Conservation (phyloP, 2,888 invertebrate genomes). For the Platycnemis pennipes region DNA sequence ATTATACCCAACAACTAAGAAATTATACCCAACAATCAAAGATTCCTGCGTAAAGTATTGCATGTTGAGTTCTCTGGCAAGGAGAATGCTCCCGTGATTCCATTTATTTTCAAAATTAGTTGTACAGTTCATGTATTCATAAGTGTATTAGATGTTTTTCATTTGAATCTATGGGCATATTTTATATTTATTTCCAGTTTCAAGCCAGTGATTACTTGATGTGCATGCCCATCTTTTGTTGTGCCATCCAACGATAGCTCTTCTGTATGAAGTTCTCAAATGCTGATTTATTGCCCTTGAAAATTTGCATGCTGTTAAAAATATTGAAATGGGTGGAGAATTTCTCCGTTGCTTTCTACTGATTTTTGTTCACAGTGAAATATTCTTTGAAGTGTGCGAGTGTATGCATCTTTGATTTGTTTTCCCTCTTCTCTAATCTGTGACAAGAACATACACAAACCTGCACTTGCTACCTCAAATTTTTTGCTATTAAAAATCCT, state of each 20-base stretch:
- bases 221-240: background rate
- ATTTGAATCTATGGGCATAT: background rate
- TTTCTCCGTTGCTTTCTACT: conserved; percentile 54
- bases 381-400: conserved; percentile 58
- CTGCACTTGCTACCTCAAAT: conserved; percentile 68
- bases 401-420: conserved; percentile 51
- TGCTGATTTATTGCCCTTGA: conserved; percentile 47
- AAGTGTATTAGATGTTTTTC: background rate
- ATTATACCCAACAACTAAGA: too few relatives aligned
- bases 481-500: conserved; percentile 68
- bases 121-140: background rate
- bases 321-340: conserved; percentile 47
- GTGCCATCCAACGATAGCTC: conserved; percentile 56
- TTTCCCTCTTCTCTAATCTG: conserved; percentile 55
- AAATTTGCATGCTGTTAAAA: conserved; percentile 49
- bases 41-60: background rate
- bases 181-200: conserved; percentile 10
- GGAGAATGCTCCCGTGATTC: background rate
- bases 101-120: background rate
- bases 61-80: background rate
- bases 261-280: conserved; percentile 20
- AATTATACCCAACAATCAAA: background rate
- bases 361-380: conserved; percentile 46
- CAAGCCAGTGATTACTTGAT: background rate
- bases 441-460: conserved; percentile 63